Evolutionary conservation across 1,140 invertebrate genomes (phyloP), one percentile per base, ranked within the genome.

Genomic region (Phymorhynchus buccinoides): DNA sequence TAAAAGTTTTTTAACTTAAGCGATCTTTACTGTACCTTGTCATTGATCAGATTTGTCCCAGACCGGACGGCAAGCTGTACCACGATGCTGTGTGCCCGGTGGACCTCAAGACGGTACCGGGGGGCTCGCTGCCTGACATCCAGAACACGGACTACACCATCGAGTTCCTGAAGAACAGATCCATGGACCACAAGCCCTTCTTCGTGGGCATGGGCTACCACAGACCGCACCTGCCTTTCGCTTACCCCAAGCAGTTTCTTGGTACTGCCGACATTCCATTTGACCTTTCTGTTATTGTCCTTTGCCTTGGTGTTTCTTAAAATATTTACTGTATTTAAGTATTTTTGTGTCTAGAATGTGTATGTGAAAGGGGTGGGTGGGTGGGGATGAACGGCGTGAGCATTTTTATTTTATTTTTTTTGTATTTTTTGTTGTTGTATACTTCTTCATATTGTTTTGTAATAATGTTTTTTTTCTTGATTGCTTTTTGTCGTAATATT

Each of bases 21-120:
- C 12, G 12, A 56, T 14, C 12, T 56, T 27, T 56, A 56, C 27
- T 12, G 12, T 56, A 27, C 12, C 37, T 73, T 73, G 32, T 22
- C 9, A 9, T 22, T 71, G 12, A 37, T 7, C 94, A 96, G 85
- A 95, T 97, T 0, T 98, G 97, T 90, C 89, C 93, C 66, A 94
- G 93, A 44, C 91, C 94, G 88, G 89, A 94, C 88, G 93, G 93
- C 3, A 84, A 89, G 35, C 82, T 89, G 32, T 93, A 94, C 27
- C 95, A 93, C 87, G 96, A 96, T 93, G 92, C 97, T 18, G 94
- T 97, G 42, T 98, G 97, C 92, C 97, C 97, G 3, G 96, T 98
- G 12, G 92, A 95, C 84, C 90, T 96, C 7, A 90, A 94, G n/a
- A 92, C 92, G 9, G 96, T 97, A 93, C 96, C 96, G 37, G 95